phyloP scores from a whole-genome alignment of 1,140 invertebrate species.

The Phymorhynchus buccinoides region DNA sequence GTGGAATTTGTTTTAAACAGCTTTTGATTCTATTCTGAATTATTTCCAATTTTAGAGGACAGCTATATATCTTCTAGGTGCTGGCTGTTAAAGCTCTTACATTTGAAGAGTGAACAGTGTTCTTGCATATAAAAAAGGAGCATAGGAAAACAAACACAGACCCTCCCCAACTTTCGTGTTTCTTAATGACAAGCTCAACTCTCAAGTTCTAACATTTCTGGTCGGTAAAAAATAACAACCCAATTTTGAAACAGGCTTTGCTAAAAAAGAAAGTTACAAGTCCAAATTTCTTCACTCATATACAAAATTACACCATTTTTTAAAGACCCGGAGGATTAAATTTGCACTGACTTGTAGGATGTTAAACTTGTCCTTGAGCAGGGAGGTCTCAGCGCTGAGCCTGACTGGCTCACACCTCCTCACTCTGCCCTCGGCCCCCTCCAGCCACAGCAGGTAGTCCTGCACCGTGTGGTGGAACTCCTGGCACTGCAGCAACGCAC shows the following conservation, averaged over 20 bases:
- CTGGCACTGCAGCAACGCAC: conserved; percentile 84
- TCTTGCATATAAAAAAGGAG: too few relatives aligned
- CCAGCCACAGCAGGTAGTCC: conserved; percentile 85
- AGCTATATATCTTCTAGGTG: too few relatives aligned
- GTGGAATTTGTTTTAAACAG: too few relatives aligned
- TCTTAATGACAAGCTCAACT: too few relatives aligned
- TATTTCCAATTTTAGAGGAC: too few relatives aligned
- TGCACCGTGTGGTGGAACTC: conserved; percentile 89
- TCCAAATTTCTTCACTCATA: not conserved
- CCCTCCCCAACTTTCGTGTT: too few relatives aligned
- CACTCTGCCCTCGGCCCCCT: conserved; percentile 83
- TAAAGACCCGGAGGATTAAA: not conserved
- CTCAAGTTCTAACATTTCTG: too few relatives aligned
- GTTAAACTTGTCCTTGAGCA: conserved; percentile 83
- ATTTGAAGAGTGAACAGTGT: too few relatives aligned
- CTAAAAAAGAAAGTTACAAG: not conserved
- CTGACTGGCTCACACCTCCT: conserved; percentile 87
- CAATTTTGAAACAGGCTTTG: not conserved
- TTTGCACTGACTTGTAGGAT: conserved; percentile 79
- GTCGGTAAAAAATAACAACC: not conserved
- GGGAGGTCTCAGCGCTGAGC: conserved; percentile 79
- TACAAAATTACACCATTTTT: not conserved
- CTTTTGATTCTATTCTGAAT: too few relatives aligned
- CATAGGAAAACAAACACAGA: too few relatives aligned
- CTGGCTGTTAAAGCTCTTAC: too few relatives aligned